Base-by-base conservation (phyloP, 2,888 invertebrate genomes). In the Reticulitermes lucifugus region DNA sequence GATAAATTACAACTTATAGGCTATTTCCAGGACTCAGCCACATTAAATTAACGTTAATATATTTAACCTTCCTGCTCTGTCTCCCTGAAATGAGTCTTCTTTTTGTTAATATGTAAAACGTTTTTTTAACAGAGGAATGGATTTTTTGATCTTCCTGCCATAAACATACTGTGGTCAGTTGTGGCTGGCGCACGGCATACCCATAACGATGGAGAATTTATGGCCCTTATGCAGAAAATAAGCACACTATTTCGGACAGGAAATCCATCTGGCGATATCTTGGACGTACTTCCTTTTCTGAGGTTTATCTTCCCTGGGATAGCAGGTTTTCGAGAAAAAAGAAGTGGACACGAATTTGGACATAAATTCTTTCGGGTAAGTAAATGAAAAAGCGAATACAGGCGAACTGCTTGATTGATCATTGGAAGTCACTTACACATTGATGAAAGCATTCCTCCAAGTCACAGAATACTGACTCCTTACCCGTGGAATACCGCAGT, bases 81-180 rank as follows among this genome's bases (percentile, higher is more conserved):
- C 46, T 46, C 10, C 46, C 46, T 12, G 46, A 46, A 12, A 7
- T 12, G 9, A 46, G 35, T 6, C 46, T 46, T 12, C 9, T 5
- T 46, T 46, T 46, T 46, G 46, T 12, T 46, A 35, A 35, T 3
- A 35, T 35, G 3, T 35, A 35, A 35, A 35, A 35, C 55, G 4
- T 73, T 73, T 41, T 73, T 3, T 9, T 6, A 14, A 25, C 46
- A 77, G 77, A 77, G 9, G 29, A n/a, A 84, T 29, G 85, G 84
- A 3, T 55, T 87, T 12, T 87, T 88, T 84, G 85, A 80, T 4
- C 82, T 86, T 22, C 84, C 88, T 7, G 84, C 87, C 25, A 85
- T 88, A 35, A 88, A 88, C 84, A 87, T 88, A 5, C 85, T 88
- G 46, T 88, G 88, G 88, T 85, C 86, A 0, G 83, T 88, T 43